Percentiles rank a stretch among this genome's conserved stretches.
Conservation (phyloP, 37 sponge, comb jelly and placozoan species). For the Aphrocallistes beatrix region DNA sequence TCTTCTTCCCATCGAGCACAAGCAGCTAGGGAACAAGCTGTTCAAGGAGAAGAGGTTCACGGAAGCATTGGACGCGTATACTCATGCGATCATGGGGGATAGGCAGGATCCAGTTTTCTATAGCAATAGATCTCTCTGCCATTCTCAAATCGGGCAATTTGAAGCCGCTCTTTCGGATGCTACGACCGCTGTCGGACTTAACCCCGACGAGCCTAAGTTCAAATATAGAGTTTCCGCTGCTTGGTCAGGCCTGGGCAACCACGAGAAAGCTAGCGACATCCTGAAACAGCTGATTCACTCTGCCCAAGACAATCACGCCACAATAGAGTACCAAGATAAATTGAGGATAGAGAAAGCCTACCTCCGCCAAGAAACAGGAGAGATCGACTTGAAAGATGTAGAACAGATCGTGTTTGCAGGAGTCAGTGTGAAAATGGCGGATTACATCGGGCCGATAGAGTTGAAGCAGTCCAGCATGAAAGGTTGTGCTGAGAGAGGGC, state of each 20-base stretch:
- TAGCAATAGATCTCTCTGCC: conserved; percentile 36
- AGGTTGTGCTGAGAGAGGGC: background rate
- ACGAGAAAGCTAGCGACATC: background rate
- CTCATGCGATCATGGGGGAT: background rate
- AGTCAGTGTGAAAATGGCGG: background rate
- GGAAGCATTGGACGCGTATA: background rate
- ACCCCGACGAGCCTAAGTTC: conserved; percentile 6
- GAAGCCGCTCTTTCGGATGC: conserved; percentile 27
- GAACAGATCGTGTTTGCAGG: background rate
- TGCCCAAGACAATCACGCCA: background rate
- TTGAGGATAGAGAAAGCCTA: background rate
- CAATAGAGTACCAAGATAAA: background rate
- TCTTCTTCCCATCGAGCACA: background rate
- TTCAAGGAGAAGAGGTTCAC: background rate
- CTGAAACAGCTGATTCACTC: background rate
- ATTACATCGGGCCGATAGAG: background rate
- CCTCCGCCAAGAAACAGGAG: background rate
- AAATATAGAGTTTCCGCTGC: background rate
- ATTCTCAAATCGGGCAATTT: conserved; percentile 9
- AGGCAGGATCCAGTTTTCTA: conserved; percentile 11
- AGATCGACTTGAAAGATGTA: background rate
- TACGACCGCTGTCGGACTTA: conserved; percentile 17
- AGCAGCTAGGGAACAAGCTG: background rate
- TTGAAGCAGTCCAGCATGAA: background rate
- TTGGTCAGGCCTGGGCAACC: background rate